phyloP scores from a whole-genome alignment of 2,797 vertebrate species.

The Enteromius anoplus region DNA sequence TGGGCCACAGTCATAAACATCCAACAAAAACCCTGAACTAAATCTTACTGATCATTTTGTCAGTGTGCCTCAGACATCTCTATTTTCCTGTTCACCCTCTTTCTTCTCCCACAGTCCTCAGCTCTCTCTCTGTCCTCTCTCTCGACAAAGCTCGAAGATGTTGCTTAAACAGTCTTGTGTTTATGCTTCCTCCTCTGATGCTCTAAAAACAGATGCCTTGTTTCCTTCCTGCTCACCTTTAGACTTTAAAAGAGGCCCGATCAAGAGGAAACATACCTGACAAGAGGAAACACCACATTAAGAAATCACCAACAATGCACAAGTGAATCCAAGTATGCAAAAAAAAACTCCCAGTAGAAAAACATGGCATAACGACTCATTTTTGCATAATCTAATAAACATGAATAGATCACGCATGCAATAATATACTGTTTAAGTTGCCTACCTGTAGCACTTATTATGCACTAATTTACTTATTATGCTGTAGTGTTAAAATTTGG shows the following conservation, averaged over 20 bases:
- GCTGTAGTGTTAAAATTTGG: neutral
- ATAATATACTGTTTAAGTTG: neutral
- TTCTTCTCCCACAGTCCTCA: neutral
- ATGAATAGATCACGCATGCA: neutral
- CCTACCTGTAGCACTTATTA: neutral
- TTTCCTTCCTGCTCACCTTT: neutral
- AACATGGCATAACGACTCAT: neutral
- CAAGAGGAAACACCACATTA: neutral
- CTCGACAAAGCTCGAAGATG: neutral
- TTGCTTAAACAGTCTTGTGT: neutral
- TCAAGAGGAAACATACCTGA: neutral
- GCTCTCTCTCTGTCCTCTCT: neutral
- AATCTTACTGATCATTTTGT: neutral
- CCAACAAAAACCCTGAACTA: neutral
- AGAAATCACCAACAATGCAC: neutral
- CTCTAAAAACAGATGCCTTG: neutral
- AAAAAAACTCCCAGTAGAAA: constrained; percentile 1
- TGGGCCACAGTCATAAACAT: neutral
- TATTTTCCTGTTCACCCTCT: neutral
- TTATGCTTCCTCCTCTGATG: neutral
- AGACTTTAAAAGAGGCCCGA: neutral
- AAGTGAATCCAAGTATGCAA: neutral
- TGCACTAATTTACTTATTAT: neutral
- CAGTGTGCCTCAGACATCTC: neutral
- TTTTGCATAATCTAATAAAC: neutral